These are phyloP conservation scores for Zaprionus kolodkinae DNA, from an alignment of 1,140 invertebrate species.

Conservation along the genomic window DNA sequence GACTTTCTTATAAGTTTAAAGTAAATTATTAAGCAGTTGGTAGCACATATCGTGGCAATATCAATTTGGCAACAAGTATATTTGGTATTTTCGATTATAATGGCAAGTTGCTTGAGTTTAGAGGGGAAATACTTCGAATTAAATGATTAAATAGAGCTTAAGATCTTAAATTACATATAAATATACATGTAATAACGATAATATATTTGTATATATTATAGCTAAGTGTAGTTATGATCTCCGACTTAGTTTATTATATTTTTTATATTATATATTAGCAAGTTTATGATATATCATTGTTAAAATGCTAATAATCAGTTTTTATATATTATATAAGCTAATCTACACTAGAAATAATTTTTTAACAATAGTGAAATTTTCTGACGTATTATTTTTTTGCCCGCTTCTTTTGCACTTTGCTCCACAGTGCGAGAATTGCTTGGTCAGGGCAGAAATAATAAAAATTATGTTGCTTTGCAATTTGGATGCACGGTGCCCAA, in stretches of 20 bases:
- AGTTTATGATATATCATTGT: too few species aligned
- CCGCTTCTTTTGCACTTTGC: neutral
- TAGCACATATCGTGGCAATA: neutral
- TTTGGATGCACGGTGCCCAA: conserved; percentile 55
- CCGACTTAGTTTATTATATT: too few species aligned
- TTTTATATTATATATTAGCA: too few species aligned
- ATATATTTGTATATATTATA: too few species aligned
- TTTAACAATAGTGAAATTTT: neutral
- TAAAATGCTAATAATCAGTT: too few species aligned
- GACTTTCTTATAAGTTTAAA: neutral
- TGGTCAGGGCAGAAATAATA: conserved; percentile 65
- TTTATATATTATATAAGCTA: neutral
- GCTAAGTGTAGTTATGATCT: too few species aligned
- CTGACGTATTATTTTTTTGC: neutral
- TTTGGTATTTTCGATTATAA: neutral
- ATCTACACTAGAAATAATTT: neutral
- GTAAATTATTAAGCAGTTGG: neutral
- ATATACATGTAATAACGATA: too few species aligned
- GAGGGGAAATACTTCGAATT: neutral
- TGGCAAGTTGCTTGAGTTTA: neutral
- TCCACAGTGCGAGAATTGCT: conserved; percentile 57
- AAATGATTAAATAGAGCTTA: neutral
- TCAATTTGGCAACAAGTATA: neutral
- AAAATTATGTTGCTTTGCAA: conserved; percentile 69
- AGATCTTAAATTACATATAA: too few species aligned